Evolutionary conservation across 2,113 vertebrate genomes (phyloP).

Genomic region (Urocolius indicus): DNA sequence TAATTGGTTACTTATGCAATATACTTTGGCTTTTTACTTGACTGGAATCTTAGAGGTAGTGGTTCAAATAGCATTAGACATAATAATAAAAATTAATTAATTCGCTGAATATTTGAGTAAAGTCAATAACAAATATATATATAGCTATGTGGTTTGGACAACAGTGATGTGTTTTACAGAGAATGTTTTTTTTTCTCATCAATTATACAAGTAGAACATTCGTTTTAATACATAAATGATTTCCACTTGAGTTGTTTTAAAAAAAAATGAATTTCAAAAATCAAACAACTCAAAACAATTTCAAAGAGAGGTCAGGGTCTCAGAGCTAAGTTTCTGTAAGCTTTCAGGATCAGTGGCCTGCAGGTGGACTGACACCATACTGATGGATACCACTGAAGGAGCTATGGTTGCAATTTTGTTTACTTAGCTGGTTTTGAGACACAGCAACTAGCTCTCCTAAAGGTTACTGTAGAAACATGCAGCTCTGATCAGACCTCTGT

Average conservation of each 20-base stretch:
- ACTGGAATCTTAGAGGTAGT: neutral
- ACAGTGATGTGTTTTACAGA: neutral
- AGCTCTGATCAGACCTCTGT: neutral
- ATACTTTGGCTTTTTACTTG: neutral
- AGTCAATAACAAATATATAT: neutral
- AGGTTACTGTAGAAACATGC: accelerated
- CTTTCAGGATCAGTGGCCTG: neutral
- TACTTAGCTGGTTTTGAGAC: neutral
- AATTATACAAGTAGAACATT: neutral
- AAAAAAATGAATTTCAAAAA: neutral
- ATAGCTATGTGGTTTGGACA: neutral
- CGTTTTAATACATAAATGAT: neutral
- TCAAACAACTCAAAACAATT: neutral
- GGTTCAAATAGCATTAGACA: neutral
- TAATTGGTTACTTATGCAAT: neutral
- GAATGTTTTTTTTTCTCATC: neutral
- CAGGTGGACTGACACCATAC: neutral
- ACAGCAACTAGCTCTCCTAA: neutral
- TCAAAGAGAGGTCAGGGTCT: neutral
- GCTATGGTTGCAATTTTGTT: neutral
- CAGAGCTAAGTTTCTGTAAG: neutral
- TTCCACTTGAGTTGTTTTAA: neutral
- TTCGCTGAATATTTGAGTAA: neutral
- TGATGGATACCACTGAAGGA: neutral
- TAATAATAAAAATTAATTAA: neutral